A percentile compares a stretch with the other conserved stretches of the same genome.
Conservation (phyloP, 1,140 invertebrate species). For the Bombus sibiricus region DNA sequence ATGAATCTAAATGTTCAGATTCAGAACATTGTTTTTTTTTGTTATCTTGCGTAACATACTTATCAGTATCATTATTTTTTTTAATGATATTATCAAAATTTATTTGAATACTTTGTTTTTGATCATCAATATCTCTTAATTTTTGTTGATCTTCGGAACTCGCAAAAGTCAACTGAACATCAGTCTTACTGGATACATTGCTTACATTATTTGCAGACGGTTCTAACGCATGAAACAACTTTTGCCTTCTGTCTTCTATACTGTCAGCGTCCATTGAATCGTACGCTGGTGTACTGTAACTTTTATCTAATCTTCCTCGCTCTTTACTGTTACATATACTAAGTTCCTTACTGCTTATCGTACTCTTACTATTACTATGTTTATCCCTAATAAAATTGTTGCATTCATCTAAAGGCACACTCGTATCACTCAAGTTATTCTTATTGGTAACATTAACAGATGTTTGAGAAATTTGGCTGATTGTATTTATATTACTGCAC, state of each 20-base stretch:
- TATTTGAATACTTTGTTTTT: constrained; percentile 5
- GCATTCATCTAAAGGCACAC: constrained; percentile 69
- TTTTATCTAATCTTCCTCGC: constrained; percentile 87
- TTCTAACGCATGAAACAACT: constrained; percentile 59
- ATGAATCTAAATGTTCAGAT: constrained; percentile 45
- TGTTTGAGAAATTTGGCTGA: constrained; percentile 28
- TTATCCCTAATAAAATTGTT: constrained; percentile 63
- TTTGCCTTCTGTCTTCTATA: constrained; percentile 62
- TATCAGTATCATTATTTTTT: constrained; percentile 69
- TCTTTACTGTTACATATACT: constrained; percentile 64
- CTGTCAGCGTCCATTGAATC: constrained; percentile 83
- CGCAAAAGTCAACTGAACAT: constrained; percentile 51
- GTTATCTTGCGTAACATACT: constrained; percentile 50
- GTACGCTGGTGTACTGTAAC: constrained; percentile 89
- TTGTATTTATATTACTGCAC: constrained; percentile 39
- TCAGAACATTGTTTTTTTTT: constrained; percentile 41
- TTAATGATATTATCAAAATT: constrained; percentile 57
- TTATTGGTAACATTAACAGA: constrained; percentile 45
- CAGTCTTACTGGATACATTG: constrained; percentile 69
- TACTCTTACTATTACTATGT: constrained; percentile 54
- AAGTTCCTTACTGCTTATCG: constrained; percentile 19
- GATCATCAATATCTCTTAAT: constrained; percentile 8
- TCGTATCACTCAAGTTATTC: constrained; percentile 67
- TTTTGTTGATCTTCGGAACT: constrained; percentile 48
- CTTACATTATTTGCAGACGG: constrained; percentile 24